Evolutionary conservation across 1,140 invertebrate species (phyloP).

Genomic region (Medauroidea extradentata): DNA sequence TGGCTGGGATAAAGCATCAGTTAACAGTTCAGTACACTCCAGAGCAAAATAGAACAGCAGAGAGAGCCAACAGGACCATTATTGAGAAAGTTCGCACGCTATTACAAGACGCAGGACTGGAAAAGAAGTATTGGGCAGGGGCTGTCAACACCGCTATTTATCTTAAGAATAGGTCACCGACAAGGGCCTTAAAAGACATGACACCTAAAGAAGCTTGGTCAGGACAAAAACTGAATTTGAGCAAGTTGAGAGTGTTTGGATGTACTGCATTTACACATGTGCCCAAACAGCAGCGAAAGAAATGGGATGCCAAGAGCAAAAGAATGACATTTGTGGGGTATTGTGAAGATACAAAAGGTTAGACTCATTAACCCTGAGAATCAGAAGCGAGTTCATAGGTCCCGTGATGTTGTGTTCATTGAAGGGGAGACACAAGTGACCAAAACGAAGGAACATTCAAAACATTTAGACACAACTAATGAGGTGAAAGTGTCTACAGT

Average conservation of each 20-base stretch:
- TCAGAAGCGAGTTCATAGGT: too few relatives aligned
- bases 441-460: too few relatives aligned
- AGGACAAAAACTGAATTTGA: constrained; percentile 24
- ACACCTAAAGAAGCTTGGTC: constrained; percentile 30
- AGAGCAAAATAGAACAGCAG: too few relatives aligned
- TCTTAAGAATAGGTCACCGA: constrained; percentile 23
- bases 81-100: constrained; percentile 20
- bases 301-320: not conserved
- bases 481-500: too few relatives aligned
- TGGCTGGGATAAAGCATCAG: too few relatives aligned
- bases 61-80: constrained; percentile 29
- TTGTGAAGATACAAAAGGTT: not conserved
- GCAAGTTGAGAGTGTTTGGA: too few relatives aligned
- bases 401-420: not conserved
- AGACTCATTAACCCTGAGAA: too few relatives aligned
- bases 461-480: too few relatives aligned
- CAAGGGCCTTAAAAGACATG: constrained; percentile 5
- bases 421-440: not conserved
- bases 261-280: constrained; percentile 8
- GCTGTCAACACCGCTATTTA: constrained; percentile 20
- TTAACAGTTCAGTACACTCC: too few relatives aligned
- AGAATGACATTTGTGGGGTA: not conserved
- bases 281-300: not conserved
- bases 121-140: constrained; percentile 26
- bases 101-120: constrained; percentile 21